Evolutionary conservation across 2,888 invertebrate species (phyloP).

Genomic region (Apodemia zela): DNA sequence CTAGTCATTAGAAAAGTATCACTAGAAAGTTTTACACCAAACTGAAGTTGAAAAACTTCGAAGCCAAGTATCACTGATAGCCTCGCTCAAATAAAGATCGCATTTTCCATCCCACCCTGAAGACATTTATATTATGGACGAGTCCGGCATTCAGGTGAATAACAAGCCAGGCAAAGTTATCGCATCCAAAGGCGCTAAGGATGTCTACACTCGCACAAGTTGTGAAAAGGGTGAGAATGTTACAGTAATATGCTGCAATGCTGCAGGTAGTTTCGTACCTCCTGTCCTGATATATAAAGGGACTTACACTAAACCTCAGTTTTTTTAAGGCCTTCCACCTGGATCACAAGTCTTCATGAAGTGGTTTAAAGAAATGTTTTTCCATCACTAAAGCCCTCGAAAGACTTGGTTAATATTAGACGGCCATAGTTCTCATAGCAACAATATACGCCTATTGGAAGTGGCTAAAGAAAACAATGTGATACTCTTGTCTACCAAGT

Average conservation of each 20-base stretch:
- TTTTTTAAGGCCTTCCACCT: background rate
- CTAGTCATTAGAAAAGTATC: too few species aligned
- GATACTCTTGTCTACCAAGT: too few species aligned
- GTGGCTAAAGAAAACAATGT: too few species aligned
- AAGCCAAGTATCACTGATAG: too few species aligned
- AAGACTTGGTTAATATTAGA: too few species aligned
- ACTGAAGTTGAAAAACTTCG: too few species aligned
- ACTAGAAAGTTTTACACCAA: too few species aligned
- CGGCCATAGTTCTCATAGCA: too few species aligned
- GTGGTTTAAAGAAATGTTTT: background rate
- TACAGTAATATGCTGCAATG: background rate
- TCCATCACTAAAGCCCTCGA: background rate
- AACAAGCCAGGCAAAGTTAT: slow-evolving; percentile 1
- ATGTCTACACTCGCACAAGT: background rate
- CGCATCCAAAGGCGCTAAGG: background rate
- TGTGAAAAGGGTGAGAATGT: background rate
- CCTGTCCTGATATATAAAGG: background rate
- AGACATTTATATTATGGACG: background rate
- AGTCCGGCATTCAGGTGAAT: background rate
- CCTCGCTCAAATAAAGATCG: too few species aligned
- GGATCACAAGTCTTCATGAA: background rate
- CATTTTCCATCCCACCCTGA: background rate
- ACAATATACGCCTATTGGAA: too few species aligned
- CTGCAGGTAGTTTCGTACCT: background rate
- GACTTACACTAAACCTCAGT: background rate